These are phyloP conservation scores for Melieria picta DNA, from an alignment of 2,888 invertebrate species.

Conservation along the genomic window DNA sequence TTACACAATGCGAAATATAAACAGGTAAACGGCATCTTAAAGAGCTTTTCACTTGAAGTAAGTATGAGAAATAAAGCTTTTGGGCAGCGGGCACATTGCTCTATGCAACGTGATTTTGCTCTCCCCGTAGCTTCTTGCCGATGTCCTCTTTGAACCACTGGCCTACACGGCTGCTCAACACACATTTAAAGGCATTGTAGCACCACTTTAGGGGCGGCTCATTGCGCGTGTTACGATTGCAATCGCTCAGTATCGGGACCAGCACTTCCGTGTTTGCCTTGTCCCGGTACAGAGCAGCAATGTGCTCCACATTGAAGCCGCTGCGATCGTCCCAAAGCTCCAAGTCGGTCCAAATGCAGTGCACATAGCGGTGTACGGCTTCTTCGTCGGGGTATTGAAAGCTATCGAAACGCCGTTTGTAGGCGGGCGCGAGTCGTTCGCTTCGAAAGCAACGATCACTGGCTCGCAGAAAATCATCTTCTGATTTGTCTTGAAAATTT, in stretches of 20 bases:
- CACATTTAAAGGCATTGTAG: slow-evolving; percentile 45
- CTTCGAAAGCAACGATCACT: slow-evolving; percentile 35
- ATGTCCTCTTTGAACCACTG: slow-evolving; percentile 48
- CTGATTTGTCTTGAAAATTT: slow-evolving; percentile 32
- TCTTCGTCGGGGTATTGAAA: slow-evolving; percentile 47
- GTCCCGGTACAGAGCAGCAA: slow-evolving; percentile 46
- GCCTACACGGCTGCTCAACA: slow-evolving; percentile 47
- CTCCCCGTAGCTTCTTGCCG: slow-evolving; percentile 33
- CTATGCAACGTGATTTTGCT: slow-evolving; percentile 7
- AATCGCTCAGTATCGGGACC: slow-evolving; percentile 46
- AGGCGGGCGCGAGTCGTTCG: slow-evolving; percentile 22
- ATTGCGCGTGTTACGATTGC: slow-evolving; percentile 46
- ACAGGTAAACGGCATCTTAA: no score
- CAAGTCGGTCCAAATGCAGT: slow-evolving; percentile 43
- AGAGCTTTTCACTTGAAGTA: no score
- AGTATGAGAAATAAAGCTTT: no score
- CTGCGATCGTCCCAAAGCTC: slow-evolving; percentile 45
- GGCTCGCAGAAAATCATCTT: slow-evolving; percentile 41
- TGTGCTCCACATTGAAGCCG: slow-evolving; percentile 46
- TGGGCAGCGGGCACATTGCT: no score
- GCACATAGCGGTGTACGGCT: slow-evolving; percentile 44
- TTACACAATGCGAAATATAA: no score
- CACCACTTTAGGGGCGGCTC: slow-evolving; percentile 44
- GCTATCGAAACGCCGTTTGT: slow-evolving; percentile 24
- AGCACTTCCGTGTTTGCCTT: slow-evolving; percentile 45